Evolutionary conservation across 1,140 invertebrate species (phyloP).

Genomic region (Ptiloglossa arizonensis): DNA sequence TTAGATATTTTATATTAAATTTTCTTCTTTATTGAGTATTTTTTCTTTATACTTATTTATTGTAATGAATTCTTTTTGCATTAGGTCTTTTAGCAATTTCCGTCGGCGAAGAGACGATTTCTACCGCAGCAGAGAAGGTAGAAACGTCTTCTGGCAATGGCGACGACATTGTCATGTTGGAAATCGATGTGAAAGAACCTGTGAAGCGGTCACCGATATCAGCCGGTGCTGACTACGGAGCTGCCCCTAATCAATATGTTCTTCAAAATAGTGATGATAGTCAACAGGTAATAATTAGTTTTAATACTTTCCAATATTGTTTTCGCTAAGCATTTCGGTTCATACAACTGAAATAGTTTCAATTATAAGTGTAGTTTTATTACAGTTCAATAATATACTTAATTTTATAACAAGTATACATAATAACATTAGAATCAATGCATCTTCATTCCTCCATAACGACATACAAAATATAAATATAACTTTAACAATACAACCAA

Average conservation of each 20-base stretch:
- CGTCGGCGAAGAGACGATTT: conserved; percentile 70
- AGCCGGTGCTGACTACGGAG: conserved; percentile 74
- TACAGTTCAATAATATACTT: no score
- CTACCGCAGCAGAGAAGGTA: conserved; percentile 64
- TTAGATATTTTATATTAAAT: no score
- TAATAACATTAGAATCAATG: no score
- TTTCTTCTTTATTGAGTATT: neutral
- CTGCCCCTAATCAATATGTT: conserved; percentile 75
- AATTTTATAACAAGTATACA: no score
- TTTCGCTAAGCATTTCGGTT: no score
- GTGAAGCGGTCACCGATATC: conserved; percentile 77
- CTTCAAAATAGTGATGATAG: conserved; percentile 76
- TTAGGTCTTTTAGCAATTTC: conserved; percentile 76
- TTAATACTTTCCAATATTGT: no score
- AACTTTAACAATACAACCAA: no score
- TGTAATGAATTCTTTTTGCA: neutral
- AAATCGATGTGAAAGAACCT: conserved; percentile 79
- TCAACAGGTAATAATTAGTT: conserved; percentile 74
- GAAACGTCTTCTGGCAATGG: conserved; percentile 57
- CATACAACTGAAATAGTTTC: no score
- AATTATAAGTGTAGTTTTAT: no score
- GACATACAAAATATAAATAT: no score
- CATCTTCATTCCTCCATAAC: no score
- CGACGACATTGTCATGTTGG: conserved; percentile 76
- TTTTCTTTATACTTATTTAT: neutral